Evolutionary conservation across 2,797 vertebrate genomes (phyloP).

Genomic region (Nyctalus aviator): DNA sequence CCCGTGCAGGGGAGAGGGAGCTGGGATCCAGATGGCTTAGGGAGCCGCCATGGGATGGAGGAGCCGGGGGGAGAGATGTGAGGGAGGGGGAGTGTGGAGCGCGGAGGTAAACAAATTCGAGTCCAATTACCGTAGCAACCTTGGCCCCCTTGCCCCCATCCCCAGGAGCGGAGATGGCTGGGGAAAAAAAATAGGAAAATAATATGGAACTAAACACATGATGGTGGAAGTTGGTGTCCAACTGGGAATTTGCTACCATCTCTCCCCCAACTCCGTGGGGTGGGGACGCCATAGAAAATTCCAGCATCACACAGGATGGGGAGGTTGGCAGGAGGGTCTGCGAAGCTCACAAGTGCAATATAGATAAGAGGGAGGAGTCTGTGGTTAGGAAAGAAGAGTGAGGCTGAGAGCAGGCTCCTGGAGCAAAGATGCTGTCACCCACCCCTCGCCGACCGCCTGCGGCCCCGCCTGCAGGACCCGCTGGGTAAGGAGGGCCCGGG

Average conservation of each 20-base stretch:
- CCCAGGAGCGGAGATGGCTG: slow-evolving; percentile 52
- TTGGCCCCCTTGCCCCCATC: neutral
- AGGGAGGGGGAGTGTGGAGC: neutral
- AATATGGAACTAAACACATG: neutral
- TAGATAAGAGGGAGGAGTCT: neutral
- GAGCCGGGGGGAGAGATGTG: neutral
- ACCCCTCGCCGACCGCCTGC: neutral
- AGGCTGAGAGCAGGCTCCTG: fast-evolving
- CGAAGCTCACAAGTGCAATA: neutral
- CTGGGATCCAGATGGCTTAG: slow-evolving; percentile 61
- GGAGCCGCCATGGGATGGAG: neutral
- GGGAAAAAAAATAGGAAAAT: slow-evolving; percentile 13
- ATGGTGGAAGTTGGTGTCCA: neutral
- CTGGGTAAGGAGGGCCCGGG: slow-evolving; percentile 33
- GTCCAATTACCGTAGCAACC: slow-evolving; percentile 76
- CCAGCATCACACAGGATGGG: neutral
- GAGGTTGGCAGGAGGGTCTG: neutral
- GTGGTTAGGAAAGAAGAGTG: neutral
- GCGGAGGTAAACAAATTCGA: slow-evolving; percentile 72
- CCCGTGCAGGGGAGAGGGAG: neutral
- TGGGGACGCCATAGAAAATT: neutral
- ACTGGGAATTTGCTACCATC: slow-evolving; percentile 3
- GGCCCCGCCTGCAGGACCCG: neutral
- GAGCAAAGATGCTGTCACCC: neutral
- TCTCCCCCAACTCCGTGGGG: neutral